Base-by-base conservation (phyloP, 2,888 invertebrate genomes). In the Callyntrura guangdongensis region DNA sequence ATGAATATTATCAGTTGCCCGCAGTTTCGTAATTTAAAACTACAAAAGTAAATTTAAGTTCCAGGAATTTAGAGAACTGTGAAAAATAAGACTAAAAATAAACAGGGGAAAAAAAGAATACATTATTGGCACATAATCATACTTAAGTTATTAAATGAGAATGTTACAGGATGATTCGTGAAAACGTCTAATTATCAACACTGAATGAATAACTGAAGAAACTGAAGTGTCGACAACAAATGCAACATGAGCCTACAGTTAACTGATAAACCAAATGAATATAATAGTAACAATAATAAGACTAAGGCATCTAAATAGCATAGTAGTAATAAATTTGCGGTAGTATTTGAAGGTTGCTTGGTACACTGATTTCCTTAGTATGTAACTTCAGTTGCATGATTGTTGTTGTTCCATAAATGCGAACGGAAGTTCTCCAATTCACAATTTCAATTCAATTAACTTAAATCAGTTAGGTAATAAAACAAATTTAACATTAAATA, bases 111-210 rank as follows among this genome's bases (percentile, higher is more conserved):
- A 84, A 84, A 72, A 67, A 87, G 25, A 81, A 81, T 25, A 64
- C 67, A 84, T 87, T 89, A 90, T 93, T 93, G 93, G 93, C 93
- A 93, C 93, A 93, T 91, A 92, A 92, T 92, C 88, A 92, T 91
- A 92, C 92, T 93, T 92, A 91, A 79, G 83, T 92, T 92, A 89
- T 88, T 84, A 64, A 90, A 90, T 93, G 90, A 92, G 92, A 93
- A 92, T 92, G 91, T 92, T 92, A 86, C 90, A 88, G 91, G 88
- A 88, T 59, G 90, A 87, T 61, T 36, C 67, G 56, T 59, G 81
- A 61, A 59, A 27, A 79, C 22, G 9, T 25, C 22, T 49, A 22
- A 83, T 49, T 22, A 64, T 81, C 59, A 36, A 36, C 20, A 81
- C 12, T 81, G 56, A 56, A 25, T 61, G 56, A 56, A 53, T 14